Base-by-base conservation (phyloP, 2,888 invertebrate species). In the Drosophila nr. fundita region DNA sequence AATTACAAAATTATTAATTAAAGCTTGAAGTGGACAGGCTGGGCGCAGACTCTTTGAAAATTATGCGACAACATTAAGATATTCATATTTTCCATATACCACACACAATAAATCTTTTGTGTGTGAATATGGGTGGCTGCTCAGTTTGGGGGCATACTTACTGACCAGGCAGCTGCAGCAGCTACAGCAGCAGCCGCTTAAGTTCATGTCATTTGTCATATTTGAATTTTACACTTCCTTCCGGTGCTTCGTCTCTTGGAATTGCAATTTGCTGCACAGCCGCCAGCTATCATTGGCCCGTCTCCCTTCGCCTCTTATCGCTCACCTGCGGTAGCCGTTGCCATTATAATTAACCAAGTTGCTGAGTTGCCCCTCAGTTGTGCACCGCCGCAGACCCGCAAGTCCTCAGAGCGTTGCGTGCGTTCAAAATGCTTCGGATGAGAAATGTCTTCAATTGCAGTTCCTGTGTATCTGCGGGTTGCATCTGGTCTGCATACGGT, bases 151-250 rank as follows among this genome's bases (percentile, higher is more conserved):
- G 45, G 24, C 24, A 45, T 55, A 67, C 42, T 52, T 53, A 58
- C 42, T 52, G 38, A 15, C 57, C 58, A 27, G 24, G 27, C 61
- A 48, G 48, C 57, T 73, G 84, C 15, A 48, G 45, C 45, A 54
- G 84, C 15, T 27, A 24, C 45, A 54, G 36, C 55, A 38, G 59
- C 59, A 74, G 89, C 78, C 87, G 87, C 87, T 89, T 89, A 89
- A 87, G 80, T 87, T 87, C 80, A 89, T 89, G 87, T 89, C 87
- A 87, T 89, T 89, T 87, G 87, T 87, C 87, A 87, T 89, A 87
- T 87, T 87, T 87, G 89, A 87, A 87, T 87, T 87, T 87, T 87
- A 89, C 88, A 87, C 89, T 87, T 87, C 87, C 87, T 89, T 89
- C 87, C 89, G 87, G 87, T 89, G 84, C 79, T 74, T 81, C 81